Percentiles rank a stretch among this genome's conserved stretches.
phyloP scores from a whole-genome alignment of 2,113 vertebrate genomes.

The Haemorhous mexicanus region DNA sequence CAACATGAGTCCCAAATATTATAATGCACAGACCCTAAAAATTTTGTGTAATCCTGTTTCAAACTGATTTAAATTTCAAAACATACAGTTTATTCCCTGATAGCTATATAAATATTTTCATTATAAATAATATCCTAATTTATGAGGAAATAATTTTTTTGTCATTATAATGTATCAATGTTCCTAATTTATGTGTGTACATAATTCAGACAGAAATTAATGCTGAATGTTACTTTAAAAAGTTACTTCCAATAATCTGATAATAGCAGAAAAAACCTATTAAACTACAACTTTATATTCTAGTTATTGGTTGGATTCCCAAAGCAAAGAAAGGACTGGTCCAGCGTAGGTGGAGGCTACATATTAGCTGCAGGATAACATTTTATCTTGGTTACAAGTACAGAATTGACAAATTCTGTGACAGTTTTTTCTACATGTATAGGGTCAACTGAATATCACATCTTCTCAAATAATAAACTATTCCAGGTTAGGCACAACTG shows the following conservation, averaged over 20 bases:
- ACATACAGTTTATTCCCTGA: background rate
- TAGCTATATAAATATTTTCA: background rate
- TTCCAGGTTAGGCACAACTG: background rate
- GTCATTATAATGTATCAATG: background rate
- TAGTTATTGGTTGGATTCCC: background rate
- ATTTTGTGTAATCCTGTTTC: background rate
- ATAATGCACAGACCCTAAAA: background rate
- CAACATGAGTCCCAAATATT: rapidly evolving
- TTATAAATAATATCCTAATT: background rate
- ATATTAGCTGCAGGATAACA: background rate
- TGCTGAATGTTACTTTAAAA: background rate
- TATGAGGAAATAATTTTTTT: background rate
- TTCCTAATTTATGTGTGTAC: background rate
- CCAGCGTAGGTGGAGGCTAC: background rate
- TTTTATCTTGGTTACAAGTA: background rate
- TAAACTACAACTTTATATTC: background rate
- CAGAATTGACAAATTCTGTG: background rate
- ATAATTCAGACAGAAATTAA: background rate
- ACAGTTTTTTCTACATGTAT: background rate
- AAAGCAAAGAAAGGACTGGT: background rate
- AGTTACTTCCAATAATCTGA: background rate
- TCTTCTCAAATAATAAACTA: background rate
- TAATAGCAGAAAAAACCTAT: background rate
- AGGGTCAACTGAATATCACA: background rate
- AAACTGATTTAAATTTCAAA: background rate